Conservation (phyloP, 2,113 vertebrate genomes). For the Pluvianellus socialis region DNA sequence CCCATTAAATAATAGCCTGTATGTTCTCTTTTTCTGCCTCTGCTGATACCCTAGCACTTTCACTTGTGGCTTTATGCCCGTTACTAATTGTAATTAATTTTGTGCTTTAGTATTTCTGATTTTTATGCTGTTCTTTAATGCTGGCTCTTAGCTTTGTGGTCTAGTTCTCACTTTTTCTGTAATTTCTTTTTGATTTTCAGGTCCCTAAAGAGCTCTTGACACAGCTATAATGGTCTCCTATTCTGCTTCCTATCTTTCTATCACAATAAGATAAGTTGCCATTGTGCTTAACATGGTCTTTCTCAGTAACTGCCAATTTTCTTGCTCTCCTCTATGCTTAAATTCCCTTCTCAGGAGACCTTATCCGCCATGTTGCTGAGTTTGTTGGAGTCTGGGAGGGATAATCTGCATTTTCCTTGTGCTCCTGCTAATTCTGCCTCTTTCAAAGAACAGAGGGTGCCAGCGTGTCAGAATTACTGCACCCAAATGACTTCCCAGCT, state of each 20-base stretch:
- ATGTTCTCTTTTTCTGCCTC: background rate
- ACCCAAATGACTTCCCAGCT: slow-evolving; percentile 5
- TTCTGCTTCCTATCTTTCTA: background rate
- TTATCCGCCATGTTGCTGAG: background rate
- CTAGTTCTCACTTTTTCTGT: background rate
- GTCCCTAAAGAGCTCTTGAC: background rate
- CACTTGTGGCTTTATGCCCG: background rate
- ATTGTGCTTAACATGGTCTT: background rate
- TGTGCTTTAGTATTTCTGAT: background rate
- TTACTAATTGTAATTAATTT: slow-evolving; percentile 44
- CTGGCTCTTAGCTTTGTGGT: background rate
- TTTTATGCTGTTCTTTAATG: background rate
- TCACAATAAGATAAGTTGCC: background rate
- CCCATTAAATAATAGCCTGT: background rate
- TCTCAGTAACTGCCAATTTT: background rate
- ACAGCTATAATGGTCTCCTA: background rate
- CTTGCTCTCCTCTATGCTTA: background rate
- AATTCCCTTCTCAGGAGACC: background rate
- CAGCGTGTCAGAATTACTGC: background rate
- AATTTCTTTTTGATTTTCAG: background rate
- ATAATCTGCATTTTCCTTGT: background rate
- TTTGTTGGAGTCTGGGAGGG: background rate
- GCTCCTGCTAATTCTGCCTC: background rate
- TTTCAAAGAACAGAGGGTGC: background rate
- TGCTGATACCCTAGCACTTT: background rate